Evolutionary conservation across 2,113 vertebrate genomes (phyloP).

Genomic region (Aramus guarauna): DNA sequence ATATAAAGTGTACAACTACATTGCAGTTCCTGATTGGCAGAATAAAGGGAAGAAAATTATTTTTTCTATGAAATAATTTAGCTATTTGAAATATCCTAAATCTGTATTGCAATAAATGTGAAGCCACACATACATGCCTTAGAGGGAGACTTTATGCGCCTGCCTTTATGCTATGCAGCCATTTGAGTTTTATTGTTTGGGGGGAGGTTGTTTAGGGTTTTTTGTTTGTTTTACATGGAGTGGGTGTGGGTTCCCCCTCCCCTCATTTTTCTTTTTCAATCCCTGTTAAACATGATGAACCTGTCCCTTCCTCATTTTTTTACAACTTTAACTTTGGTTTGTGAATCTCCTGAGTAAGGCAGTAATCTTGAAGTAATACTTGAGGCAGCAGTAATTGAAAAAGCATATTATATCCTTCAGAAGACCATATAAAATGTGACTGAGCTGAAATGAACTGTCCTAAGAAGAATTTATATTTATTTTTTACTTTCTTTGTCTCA

Average conservation of each 20-base stretch:
- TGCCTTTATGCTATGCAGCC: neutral
- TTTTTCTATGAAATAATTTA: neutral
- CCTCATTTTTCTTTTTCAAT: neutral
- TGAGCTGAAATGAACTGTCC: neutral
- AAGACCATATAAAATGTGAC: neutral
- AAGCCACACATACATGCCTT: neutral
- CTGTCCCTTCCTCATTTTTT: neutral
- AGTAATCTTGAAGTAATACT: neutral
- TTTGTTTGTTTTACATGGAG: neutral
- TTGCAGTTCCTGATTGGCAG: neutral
- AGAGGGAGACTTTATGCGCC: neutral
- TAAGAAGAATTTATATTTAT: neutral
- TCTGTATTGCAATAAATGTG: neutral
- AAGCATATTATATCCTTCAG: neutral
- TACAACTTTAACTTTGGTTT: neutral
- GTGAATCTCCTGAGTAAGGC: neutral
- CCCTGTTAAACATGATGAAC: neutral
- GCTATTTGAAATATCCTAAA: neutral
- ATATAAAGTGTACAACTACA: neutral
- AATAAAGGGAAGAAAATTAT: neutral
- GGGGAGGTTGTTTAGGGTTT: neutral
- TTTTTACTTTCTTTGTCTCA: neutral
- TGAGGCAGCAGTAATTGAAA: neutral
- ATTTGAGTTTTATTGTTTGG: neutral
- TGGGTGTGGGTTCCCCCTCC: fast-evolving